Conservation (phyloP, 2,888 invertebrate species). For the Drosophila mettleri region DNA sequence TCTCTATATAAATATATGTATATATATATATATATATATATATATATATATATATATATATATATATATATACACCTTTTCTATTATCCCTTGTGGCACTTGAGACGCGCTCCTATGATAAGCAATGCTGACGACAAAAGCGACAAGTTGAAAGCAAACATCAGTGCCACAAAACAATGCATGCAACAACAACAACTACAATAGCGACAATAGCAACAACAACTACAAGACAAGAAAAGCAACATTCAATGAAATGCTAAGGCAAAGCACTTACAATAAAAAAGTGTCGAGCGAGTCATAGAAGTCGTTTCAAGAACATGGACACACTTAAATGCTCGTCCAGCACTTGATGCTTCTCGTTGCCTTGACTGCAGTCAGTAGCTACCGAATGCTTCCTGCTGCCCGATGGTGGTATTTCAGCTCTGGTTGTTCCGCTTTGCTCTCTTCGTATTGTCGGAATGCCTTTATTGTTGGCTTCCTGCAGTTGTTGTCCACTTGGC, state of each 20-base stretch:
- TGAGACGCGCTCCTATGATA: constrained; percentile 53
- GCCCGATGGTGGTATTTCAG: constrained; percentile 39
- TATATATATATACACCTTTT: constrained; percentile 15
- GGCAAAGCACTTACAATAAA: constrained; percentile 68
- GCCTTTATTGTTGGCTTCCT: constrained; percentile 67
- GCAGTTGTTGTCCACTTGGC: constrained; percentile 69
- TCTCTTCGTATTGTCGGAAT: constrained; percentile 39
- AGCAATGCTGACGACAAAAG: constrained; percentile 48
- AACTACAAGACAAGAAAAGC: neutral
- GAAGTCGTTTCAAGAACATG: constrained; percentile 45
- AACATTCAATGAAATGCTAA: constrained; percentile 57
- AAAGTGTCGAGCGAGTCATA: constrained; percentile 54
- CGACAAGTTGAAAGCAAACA: constrained; percentile 61
- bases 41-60: constrained; percentile 4
- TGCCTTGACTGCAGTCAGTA: constrained; percentile 14
- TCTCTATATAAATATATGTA: too few relatives aligned
- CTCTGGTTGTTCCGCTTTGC: constrained; percentile 15
- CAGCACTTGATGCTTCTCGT: constrained; percentile 19
- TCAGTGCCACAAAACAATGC: constrained; percentile 53
- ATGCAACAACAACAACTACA: constrained; percentile 33
- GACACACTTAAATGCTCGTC: constrained; percentile 52
- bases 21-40: constrained; percentile 2
- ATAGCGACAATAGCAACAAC: constrained; percentile 10
- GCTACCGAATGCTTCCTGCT: constrained; percentile 49
- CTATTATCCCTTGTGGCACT: constrained; percentile 47